Evolutionary conservation across 2,797 vertebrate species (phyloP), one percentile per base, ranked within the genome.

Genomic region (Gadopsis marmoratus): DNA sequence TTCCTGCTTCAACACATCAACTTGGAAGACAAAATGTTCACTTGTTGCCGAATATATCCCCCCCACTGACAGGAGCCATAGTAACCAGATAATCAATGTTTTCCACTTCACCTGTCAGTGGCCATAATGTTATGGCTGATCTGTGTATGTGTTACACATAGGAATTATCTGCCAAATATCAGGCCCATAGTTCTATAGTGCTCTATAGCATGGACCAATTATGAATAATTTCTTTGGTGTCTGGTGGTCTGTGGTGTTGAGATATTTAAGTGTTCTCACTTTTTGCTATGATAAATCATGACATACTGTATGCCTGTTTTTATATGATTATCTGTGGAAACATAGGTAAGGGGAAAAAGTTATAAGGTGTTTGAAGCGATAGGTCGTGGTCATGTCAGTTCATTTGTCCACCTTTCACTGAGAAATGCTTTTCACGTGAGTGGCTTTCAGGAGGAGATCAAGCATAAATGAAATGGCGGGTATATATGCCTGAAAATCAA

Each of bases 301-400:
- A 78, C 64, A 82, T 65, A 79, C 60, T 56, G 59, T 74, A 64
- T 26, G 68, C 35, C 68, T 85, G 71, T 84, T 87, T 91, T 92
- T 80, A 89, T 84, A 75, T 85, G 83, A 88, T 90, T 85, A 89
- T 65, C 72, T 53, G 75, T 86, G 82, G 84, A 91, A 91, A 89
- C 75, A 75, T 56, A 83, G 85, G 85, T 84, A 79, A 77, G 53
- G 47, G 74, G 69, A 37, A 76, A 85, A 85, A 54, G 76, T 86
- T 88, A 86, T 84, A 86, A 88, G 86, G 86, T 88, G 85, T 89
- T 88, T 85, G 85, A 83, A 82, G 81, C 10, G 19, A 82, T 75
- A 80, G 90, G 86, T 90, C 83, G 84, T 5, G 61, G 78, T 74
- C 66, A 26, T 80, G 88, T 91, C 88, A 82, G 74, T 78, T 86